Conservation (phyloP, 92 coral and sea anemone genomes). For the Porites lobata region DNA sequence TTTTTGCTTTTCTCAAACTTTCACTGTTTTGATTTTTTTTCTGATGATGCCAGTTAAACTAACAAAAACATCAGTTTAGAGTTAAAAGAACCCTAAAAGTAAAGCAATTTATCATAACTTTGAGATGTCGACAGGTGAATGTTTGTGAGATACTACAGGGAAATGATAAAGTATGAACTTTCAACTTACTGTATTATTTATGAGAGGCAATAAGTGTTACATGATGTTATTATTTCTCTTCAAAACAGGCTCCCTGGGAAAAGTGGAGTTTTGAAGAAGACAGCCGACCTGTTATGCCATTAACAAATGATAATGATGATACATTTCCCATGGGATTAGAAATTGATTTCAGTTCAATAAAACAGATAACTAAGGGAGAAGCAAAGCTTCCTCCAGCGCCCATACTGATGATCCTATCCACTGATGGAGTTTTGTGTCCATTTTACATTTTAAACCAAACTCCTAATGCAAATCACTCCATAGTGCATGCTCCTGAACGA, state of each 20-base stretch:
- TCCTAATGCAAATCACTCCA: conserved; percentile 62
- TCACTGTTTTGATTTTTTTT: too few relatives aligned
- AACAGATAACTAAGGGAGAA: conserved; percentile 70
- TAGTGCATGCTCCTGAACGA: conserved; percentile 71
- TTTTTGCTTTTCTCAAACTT: too few relatives aligned
- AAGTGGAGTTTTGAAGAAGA: conserved; percentile 91
- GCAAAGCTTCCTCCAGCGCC: conserved; percentile 88
- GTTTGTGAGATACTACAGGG: too few relatives aligned
- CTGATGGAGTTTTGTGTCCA: conserved; percentile 95
- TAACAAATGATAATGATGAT: conserved; percentile 86
- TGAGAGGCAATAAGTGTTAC: too few relatives aligned
- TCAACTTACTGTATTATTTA: too few relatives aligned
- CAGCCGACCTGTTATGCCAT: conserved; percentile 86
- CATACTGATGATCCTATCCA: conserved; percentile 83
- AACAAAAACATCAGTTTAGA: too few relatives aligned
- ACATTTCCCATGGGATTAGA: conserved; percentile 94
- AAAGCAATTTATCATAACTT: too few relatives aligned
- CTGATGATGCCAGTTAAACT: too few relatives aligned
- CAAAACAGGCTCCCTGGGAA: conserved; percentile 67
- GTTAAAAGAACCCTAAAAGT: too few relatives aligned
- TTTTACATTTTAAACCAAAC: conserved; percentile 90
- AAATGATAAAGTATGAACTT: too few relatives aligned
- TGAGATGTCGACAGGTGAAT: too few relatives aligned
- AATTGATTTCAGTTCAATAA: conserved; percentile 73
- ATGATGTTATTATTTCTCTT: not conserved